phyloP scores from a whole-genome alignment of 2,888 invertebrate species.

The Tipula confusa region DNA sequence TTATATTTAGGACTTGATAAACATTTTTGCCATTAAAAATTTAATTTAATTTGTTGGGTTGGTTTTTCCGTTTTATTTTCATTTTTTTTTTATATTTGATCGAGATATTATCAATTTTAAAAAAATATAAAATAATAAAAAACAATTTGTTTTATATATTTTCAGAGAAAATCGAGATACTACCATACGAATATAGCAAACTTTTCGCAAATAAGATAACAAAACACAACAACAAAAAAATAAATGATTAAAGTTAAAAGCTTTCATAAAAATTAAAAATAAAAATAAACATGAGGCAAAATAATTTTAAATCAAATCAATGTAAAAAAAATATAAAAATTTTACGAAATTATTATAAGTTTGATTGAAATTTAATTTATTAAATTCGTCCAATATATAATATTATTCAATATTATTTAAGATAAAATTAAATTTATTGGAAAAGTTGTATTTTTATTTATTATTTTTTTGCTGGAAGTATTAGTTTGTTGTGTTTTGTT shows the following conservation, averaged over 20 bases:
- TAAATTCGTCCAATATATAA: neutral
- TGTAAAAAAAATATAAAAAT: neutral
- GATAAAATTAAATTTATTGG: neutral
- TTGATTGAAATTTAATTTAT: slow-evolving; percentile 20
- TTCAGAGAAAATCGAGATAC: neutral
- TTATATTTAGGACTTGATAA: no score
- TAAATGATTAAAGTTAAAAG: neutral
- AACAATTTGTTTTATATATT: neutral
- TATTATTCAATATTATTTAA: neutral
- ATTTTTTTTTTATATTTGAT: neutral
- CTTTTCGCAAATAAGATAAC: neutral
- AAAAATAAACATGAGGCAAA: neutral
- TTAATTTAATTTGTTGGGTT: neutral
- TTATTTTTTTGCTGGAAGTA: neutral
- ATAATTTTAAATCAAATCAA: slow-evolving; percentile 12
- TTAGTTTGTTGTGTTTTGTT: neutral
- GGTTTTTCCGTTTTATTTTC: neutral
- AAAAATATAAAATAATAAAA: neutral
- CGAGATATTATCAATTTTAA: neutral
- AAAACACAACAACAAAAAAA: neutral
- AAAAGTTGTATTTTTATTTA: slow-evolving; percentile 5
- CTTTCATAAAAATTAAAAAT: neutral
- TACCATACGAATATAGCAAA: neutral
- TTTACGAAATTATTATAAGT: neutral
- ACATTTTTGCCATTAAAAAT: neutral